Evolutionary conservation across 2,113 vertebrate species (phyloP).

Genomic region (Haplotaxodon microlepis): DNA sequence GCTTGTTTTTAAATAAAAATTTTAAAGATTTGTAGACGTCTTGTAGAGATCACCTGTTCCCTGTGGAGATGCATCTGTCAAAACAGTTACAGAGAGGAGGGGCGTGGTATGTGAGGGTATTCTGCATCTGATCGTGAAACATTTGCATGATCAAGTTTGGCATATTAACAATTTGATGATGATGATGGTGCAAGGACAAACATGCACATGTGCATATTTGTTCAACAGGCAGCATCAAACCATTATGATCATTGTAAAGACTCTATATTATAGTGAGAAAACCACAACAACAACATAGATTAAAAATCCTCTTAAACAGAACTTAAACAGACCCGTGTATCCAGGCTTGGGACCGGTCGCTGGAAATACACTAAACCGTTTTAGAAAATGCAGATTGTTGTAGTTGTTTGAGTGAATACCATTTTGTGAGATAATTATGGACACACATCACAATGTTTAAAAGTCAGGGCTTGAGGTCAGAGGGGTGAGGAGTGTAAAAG

Average conservation of each 20-base stretch:
- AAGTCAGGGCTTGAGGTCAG: conserved; percentile 7
- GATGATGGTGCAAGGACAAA: background rate
- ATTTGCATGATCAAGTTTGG: background rate
- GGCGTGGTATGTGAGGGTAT: background rate
- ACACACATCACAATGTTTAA: background rate
- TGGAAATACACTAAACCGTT: background rate
- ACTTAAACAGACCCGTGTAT: background rate
- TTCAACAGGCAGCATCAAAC: background rate
- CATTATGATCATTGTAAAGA: background rate
- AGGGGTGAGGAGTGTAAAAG: conserved; percentile 1
- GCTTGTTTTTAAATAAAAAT: background rate
- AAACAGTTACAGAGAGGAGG: background rate
- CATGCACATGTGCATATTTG: background rate
- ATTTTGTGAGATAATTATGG: conserved; percentile 12
- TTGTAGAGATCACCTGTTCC: background rate
- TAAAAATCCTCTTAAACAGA: background rate
- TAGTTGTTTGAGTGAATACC: background rate
- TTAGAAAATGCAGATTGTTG: background rate
- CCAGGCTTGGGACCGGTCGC: background rate
- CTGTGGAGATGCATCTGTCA: conserved; percentile 1
- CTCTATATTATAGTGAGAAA: background rate
- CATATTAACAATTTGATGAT: background rate
- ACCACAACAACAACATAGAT: conserved; percentile 3
- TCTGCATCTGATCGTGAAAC: background rate
- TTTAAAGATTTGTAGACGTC: background rate